Percentiles rank a stretch among this genome's conserved stretches.
Conservation (phyloP, 2,797 vertebrate species). For the Myotis myotis region DNA sequence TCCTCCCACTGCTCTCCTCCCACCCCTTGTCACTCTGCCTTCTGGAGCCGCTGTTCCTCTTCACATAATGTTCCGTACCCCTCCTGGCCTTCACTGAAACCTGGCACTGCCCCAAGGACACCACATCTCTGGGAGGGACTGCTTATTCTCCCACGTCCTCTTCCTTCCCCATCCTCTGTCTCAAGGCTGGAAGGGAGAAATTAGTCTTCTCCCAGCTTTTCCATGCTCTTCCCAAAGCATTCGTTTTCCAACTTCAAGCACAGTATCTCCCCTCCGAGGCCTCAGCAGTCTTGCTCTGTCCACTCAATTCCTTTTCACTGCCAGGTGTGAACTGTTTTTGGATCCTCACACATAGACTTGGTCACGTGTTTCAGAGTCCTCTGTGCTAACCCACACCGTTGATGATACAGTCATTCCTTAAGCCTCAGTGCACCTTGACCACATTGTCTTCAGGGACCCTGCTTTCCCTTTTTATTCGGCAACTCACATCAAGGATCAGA, state of each 20-base stretch:
- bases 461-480: constrained; percentile 5
- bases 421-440: not conserved
- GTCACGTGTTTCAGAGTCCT: not conserved
- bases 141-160: constrained; percentile 3
- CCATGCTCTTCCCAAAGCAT: not conserved
- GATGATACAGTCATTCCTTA: not conserved
- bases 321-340: not conserved
- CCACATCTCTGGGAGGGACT: constrained; percentile 41
- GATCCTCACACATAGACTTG: not conserved
- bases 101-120: constrained; percentile 67
- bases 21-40: constrained; percentile 69
- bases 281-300: not conserved
- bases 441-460: not conserved
- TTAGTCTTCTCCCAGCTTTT: constrained; percentile 23
- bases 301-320: not conserved
- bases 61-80: constrained; percentile 73
- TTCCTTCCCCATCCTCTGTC: constrained; percentile 38
- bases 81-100: constrained; percentile 53
- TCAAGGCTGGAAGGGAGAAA: constrained; percentile 14
- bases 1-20: constrained; percentile 73
- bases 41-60: constrained; percentile 71
- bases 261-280: not conserved
- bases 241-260: not conserved
- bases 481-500: not conserved
- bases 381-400: not conserved